phyloP scores from a whole-genome alignment of 2,113 vertebrate species.

The Irena cyanogastra region DNA sequence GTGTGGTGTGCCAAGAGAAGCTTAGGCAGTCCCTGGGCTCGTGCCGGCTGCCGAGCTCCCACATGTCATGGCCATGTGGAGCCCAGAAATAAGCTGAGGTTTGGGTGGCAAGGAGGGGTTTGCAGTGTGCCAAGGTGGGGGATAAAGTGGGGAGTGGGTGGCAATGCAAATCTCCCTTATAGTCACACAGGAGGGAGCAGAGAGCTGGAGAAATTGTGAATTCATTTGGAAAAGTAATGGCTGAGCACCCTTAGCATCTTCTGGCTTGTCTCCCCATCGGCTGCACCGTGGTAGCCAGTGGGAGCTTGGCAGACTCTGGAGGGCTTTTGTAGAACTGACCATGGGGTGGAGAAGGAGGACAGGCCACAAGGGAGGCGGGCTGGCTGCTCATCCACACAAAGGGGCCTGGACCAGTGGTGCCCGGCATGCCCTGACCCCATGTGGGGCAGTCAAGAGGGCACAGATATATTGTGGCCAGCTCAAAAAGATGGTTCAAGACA shows the following conservation, averaged over 20 bases:
- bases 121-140: background rate
- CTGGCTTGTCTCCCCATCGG: rapidly evolving
- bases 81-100: background rate
- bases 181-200: background rate
- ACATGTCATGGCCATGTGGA: background rate
- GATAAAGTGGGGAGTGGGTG: background rate
- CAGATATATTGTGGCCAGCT: slow-evolving; percentile 1
- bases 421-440: background rate
- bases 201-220: background rate
- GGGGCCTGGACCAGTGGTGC: rapidly evolving
- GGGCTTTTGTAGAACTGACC: background rate
- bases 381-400: slow-evolving; percentile 9
- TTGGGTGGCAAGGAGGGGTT: background rate
- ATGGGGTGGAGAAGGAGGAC: background rate
- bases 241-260: background rate
- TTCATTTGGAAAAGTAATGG: background rate
- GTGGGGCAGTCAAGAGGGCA: background rate
- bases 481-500: slow-evolving; percentile 31
- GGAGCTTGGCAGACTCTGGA: rapidly evolving
- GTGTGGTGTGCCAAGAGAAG: background rate
- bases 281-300: rapidly evolving
- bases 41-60: background rate
- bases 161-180: background rate
- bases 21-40: background rate
- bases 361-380: background rate